Conservation (phyloP, 2,888 invertebrate species). For the Idaea biselata region DNA sequence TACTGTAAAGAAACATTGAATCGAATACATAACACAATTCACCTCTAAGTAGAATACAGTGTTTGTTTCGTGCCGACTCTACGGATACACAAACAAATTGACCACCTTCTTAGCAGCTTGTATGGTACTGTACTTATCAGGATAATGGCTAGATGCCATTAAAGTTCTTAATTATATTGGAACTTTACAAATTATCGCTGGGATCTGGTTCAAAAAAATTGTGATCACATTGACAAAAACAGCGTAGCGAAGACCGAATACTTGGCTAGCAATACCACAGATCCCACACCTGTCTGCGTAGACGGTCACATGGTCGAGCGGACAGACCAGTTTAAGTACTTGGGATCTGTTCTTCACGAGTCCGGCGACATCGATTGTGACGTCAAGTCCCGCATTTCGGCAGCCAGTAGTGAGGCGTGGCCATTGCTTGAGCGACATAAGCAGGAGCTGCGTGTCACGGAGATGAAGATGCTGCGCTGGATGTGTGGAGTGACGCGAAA, state of each 20-base stretch:
- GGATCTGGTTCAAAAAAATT: not conserved
- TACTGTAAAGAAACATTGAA: constrained; percentile 35
- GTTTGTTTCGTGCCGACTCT: constrained; percentile 46
- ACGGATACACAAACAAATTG: constrained; percentile 52
- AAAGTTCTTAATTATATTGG: constrained; percentile 35
- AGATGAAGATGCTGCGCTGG: too few relatives aligned
- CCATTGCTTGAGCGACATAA: too few relatives aligned
- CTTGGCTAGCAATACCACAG: too few relatives aligned
- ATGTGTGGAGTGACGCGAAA: too few relatives aligned
- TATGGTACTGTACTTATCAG: constrained; percentile 47
- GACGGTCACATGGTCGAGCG: too few relatives aligned
- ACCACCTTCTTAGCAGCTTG: constrained; percentile 64
- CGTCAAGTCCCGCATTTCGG: too few relatives aligned
- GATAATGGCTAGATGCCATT: constrained; percentile 31
- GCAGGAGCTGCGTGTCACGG: too few relatives aligned
- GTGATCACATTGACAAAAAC: not conserved
- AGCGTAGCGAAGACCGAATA: not conserved
- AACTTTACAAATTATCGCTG: not conserved
- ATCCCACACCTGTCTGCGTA: too few relatives aligned
- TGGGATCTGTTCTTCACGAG: too few relatives aligned
- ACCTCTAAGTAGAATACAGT: constrained; percentile 75
- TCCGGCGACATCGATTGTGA: too few relatives aligned
- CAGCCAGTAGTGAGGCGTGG: too few relatives aligned
- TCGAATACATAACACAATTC: constrained; percentile 63
- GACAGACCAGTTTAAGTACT: too few relatives aligned